phyloP scores from a whole-genome alignment of 2,797 vertebrate species.

The Sphaeramia orbicularis region DNA sequence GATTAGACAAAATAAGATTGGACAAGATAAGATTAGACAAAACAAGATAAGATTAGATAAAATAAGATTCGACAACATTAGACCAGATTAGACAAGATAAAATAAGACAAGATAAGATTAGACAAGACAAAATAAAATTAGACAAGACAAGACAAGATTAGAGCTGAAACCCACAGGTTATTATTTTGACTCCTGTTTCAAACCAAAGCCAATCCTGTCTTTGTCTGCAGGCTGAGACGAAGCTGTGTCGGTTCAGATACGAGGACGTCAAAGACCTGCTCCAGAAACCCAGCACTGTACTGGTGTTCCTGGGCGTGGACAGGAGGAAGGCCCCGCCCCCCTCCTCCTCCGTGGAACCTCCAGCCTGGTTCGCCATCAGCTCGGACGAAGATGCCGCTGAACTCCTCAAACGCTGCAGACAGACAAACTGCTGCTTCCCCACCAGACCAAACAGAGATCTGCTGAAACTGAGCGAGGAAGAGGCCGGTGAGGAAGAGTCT shows the following conservation, averaged over 20 bases:
- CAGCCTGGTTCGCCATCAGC: slow-evolving; percentile 93
- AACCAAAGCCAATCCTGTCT: slow-evolving; percentile 1
- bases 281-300: slow-evolving; percentile 72
- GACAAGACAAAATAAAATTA: too few species aligned
- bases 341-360: slow-evolving; percentile 60
- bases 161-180: too few species aligned
- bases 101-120: too few species aligned
- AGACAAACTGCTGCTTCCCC: slow-evolving; percentile 86
- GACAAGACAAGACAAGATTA: too few species aligned
- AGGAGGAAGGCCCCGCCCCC: slow-evolving; percentile 59
- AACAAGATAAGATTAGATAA: too few species aligned
- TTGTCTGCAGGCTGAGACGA: slow-evolving; percentile 70
- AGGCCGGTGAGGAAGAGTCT: slow-evolving; percentile 88
- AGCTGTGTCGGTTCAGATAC: slow-evolving; percentile 85
- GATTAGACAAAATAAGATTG: too few species aligned
- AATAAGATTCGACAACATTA: too few species aligned
- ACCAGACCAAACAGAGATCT: slow-evolving; percentile 88
- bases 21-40: too few species aligned
- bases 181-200: too few species aligned
- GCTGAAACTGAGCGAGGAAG: slow-evolving; percentile 88
- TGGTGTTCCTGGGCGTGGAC: slow-evolving; percentile 93
- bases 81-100: too few species aligned
- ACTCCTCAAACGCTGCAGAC: slow-evolving; percentile 79
- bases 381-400: slow-evolving; percentile 80
- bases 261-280: slow-evolving; percentile 84